phyloP scores from a whole-genome alignment of 2,797 vertebrate species.

The Monodelphis domestica region DNA sequence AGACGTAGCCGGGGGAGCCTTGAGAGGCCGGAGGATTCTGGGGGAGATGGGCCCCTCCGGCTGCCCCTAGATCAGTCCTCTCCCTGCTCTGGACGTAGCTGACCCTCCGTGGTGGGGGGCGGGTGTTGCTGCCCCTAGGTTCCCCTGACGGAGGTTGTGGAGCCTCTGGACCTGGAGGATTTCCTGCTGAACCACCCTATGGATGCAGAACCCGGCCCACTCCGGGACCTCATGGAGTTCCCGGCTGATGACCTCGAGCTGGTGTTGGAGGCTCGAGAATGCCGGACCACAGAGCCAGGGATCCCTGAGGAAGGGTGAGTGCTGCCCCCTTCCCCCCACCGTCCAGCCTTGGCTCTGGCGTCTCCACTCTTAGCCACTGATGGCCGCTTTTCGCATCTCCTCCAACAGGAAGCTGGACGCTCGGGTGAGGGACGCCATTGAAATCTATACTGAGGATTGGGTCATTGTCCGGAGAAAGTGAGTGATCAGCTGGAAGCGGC shows the following conservation, averaged over 20 bases:
- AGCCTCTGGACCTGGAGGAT: conserved; percentile 94
- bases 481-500: conserved; percentile 63
- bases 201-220: conserved; percentile 88
- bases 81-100: no score
- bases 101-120: background rate
- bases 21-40: no score
- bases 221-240: conserved; percentile 92
- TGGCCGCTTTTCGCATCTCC: background rate
- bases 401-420: conserved; percentile 89
- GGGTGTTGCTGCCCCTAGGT: conserved; percentile 81
- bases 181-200: conserved; percentile 91
- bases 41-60: background rate
- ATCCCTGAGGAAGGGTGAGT: conserved; percentile 91
- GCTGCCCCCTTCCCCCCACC: fast-evolving
- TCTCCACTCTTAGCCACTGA: background rate
- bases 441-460: conserved; percentile 94
- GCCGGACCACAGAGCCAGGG: conserved; percentile 90
- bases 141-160: conserved; percentile 92
- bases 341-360: background rate
- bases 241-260: conserved; percentile 92
- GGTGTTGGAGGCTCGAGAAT: conserved; percentile 90
- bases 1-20: background rate
- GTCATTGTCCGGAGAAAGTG: conserved; percentile 93
- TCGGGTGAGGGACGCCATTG: conserved; percentile 91
- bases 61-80: background rate